phyloP scores from a whole-genome alignment of 2,113 vertebrate genomes.

The Poeciliopsis prolifica region DNA sequence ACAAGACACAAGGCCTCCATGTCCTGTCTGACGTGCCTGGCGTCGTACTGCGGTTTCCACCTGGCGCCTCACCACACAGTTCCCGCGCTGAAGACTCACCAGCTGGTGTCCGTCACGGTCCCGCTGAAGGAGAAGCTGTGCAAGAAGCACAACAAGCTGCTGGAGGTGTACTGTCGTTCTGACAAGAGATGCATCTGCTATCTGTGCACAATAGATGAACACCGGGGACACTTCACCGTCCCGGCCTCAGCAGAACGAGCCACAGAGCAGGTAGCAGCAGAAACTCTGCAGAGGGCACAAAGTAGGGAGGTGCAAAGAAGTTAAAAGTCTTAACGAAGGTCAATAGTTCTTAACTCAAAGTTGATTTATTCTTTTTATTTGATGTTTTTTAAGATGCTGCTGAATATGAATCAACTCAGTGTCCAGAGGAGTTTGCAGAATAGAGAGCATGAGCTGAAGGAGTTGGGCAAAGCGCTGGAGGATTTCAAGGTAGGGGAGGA shows the following conservation, averaged over 20 bases:
- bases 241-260: background rate
- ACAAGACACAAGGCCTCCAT: background rate
- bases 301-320: background rate
- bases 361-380: background rate
- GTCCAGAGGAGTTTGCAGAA: constrained; percentile 3
- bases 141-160: constrained; percentile 13
- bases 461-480: constrained; percentile 8
- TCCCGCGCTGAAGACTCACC: constrained; percentile 31
- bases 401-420: background rate
- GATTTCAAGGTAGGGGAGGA: constrained; percentile 24
- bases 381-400: background rate
- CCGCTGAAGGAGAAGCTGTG: constrained; percentile 15
- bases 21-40: constrained; percentile 40
- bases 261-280: background rate
- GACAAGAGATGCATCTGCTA: constrained; percentile 18
- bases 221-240: fast-evolving
- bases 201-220: constrained; percentile 7
- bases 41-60: constrained; percentile 25
- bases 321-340: no score
- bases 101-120: background rate
- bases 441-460: constrained; percentile 4
- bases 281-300: background rate
- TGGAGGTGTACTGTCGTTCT: constrained; percentile 31
- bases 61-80: constrained; percentile 25
- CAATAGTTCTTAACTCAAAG: no score